Percentiles rank a stretch among this genome's conserved stretches.
Evolutionary conservation across 2,113 vertebrate genomes (phyloP).

Genomic region (Macquaria australasica): DNA sequence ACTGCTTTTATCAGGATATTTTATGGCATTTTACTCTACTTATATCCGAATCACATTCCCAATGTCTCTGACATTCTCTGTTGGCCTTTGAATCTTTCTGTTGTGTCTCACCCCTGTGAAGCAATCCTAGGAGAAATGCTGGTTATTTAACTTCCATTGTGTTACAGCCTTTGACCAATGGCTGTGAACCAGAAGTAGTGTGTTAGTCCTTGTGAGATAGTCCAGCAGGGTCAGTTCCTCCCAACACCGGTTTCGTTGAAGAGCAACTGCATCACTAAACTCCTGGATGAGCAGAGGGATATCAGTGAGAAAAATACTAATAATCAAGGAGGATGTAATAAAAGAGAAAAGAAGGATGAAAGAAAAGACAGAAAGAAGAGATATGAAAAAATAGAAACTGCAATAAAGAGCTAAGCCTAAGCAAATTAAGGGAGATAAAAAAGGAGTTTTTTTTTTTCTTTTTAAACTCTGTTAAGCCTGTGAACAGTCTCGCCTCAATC

Average conservation of each 20-base stretch:
- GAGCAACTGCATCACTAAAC: slow-evolving; percentile 21
- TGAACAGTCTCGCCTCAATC: slow-evolving; percentile 32
- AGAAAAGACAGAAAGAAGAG: slow-evolving; percentile 4
- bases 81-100: slow-evolving; percentile 12
- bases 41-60: slow-evolving; percentile 4
- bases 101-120: not conserved
- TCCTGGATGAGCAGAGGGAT: slow-evolving; percentile 1
- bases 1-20: not conserved
- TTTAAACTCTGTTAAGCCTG: slow-evolving; percentile 35
- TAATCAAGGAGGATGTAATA: slow-evolving; percentile 7
- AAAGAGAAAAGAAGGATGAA: not conserved
- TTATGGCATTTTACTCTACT: not conserved
- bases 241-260: slow-evolving; percentile 26
- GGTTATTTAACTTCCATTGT: not conserved
- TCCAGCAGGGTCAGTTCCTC: slow-evolving; percentile 19
- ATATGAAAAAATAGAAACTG: not conserved
- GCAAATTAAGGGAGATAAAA: not conserved
- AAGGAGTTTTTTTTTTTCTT: not conserved
- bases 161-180: slow-evolving; percentile 20
- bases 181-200: slow-evolving; percentile 23
- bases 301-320: slow-evolving; percentile 12
- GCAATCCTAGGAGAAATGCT: not conserved
- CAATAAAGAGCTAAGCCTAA: slow-evolving; percentile 6
- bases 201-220: slow-evolving; percentile 28
- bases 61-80: not conserved